Conservation (phyloP, 2,113 vertebrate genomes). For the Psittacus erithacus region DNA sequence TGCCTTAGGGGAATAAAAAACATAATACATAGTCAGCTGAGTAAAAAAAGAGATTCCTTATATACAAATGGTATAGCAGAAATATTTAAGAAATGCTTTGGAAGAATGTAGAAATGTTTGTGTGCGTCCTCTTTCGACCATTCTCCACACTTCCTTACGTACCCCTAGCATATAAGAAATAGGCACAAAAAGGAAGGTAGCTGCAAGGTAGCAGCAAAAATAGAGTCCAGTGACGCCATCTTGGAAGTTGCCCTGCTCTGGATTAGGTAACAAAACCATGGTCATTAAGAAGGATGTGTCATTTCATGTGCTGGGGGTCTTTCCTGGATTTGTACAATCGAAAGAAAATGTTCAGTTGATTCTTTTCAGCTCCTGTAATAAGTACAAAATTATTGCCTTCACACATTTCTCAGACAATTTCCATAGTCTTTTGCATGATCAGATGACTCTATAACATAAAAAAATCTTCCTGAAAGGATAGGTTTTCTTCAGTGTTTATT, state of each 20-base stretch:
- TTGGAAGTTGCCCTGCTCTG: not conserved
- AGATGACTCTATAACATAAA: not conserved
- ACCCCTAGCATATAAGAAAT: rapidly evolving
- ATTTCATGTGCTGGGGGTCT: not conserved
- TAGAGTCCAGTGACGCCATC: not conserved
- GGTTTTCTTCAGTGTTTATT: not conserved
- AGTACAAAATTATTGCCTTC: not conserved
- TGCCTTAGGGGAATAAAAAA: not conserved
- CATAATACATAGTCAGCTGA: not conserved
- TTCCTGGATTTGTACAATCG: not conserved
- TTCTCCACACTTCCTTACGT: not conserved
- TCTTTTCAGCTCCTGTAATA: not conserved
- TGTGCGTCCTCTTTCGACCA: not conserved
- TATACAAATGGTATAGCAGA: not conserved
- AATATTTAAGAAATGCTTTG: not conserved
- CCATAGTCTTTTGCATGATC: not conserved
- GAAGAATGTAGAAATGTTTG: not conserved
- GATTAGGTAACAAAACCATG: not conserved
- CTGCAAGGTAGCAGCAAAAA: not conserved
- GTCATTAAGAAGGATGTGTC: not conserved
- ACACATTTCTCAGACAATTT: not conserved
- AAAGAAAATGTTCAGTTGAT: not conserved
- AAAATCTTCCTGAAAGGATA: not conserved
- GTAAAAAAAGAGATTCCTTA: not conserved
- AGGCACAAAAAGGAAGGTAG: not conserved